phyloP scores from a whole-genome alignment of 2,797 vertebrate genomes.

The Paguma larvata region DNA sequence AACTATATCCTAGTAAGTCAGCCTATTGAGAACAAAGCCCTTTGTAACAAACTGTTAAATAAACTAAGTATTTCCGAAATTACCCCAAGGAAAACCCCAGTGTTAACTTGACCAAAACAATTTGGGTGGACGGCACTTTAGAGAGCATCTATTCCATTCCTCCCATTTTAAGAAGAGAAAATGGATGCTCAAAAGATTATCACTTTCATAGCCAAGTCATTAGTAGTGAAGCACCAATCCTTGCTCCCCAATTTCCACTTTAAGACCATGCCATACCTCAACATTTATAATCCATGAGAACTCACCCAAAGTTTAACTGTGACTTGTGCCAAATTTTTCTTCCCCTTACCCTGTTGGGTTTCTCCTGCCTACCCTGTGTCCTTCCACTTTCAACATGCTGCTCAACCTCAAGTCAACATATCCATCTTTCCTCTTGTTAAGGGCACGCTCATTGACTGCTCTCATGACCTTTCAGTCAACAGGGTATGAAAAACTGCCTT shows the following conservation, averaged over 20 bases:
- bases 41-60: neutral
- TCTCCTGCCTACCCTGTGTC: neutral
- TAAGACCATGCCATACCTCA: neutral
- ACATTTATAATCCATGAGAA: neutral
- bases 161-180: slow-evolving; percentile 21
- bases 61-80: neutral
- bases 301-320: neutral
- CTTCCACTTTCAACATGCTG: neutral
- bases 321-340: neutral
- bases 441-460: neutral
- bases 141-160: neutral
- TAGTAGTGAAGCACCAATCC: neutral
- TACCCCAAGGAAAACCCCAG: slow-evolving; percentile 21
- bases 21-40: neutral
- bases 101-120: slow-evolving; percentile 18
- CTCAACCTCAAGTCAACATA: neutral
- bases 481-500: neutral
- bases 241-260: neutral
- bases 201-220: neutral
- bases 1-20: neutral
- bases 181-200: neutral
- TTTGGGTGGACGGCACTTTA: neutral
- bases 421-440: neutral
- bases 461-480: neutral
- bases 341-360: neutral